Base-by-base conservation (phyloP, 2,888 invertebrate genomes). In the Myopa tessellatipennis region DNA sequence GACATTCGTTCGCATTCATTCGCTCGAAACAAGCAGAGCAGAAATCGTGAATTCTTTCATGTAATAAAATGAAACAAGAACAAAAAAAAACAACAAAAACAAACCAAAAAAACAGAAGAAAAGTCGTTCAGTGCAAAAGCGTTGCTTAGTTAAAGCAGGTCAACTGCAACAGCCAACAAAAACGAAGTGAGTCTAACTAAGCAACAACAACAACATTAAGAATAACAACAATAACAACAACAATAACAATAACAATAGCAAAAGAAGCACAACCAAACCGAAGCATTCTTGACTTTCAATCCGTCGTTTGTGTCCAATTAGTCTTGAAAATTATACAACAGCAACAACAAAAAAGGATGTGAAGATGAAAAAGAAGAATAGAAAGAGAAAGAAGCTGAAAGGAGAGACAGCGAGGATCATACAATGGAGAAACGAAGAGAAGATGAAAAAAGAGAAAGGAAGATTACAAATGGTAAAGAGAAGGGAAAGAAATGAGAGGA, bases 221-320 rank as follows among this genome's bases (percentile, higher is more conserved):
- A 67, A 6, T 10, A 67, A 67, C 38, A 67, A 26, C 26, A 26
- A 26, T 2, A 26, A 26, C 26, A 26, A 26, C 26, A 26, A 26
- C 26, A 26, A 26, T 2, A 26, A 26, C 26, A 26, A 26, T 26
- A 26, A 26, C 26, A 26, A 52, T 10, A n/a, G 16, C 7, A 72
- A 72, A 58, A 60, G 14, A 18, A 26, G 14, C n/a, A 65, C 10
- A 38, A 58, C 74, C 45, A 65, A 45, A 26, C 26, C 36, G 36
- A n/a, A 36, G 72, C 52, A 26, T 26, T 26, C 26, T 26, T 26
- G 26, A 26, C 26, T 45, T 63, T 63, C 63, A 67, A 74, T 65
- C 65, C 74, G 36, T 67, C 74, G 74, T 74, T 74, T 74, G 65
- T 74, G 65, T 65, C 65, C 74, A 74, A 74, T 74, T 74, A 74